A percentile compares a stretch with the other conserved stretches of the same genome.
Conservation (phyloP, 2,888 invertebrate species). For the Morinoia aosen region DNA sequence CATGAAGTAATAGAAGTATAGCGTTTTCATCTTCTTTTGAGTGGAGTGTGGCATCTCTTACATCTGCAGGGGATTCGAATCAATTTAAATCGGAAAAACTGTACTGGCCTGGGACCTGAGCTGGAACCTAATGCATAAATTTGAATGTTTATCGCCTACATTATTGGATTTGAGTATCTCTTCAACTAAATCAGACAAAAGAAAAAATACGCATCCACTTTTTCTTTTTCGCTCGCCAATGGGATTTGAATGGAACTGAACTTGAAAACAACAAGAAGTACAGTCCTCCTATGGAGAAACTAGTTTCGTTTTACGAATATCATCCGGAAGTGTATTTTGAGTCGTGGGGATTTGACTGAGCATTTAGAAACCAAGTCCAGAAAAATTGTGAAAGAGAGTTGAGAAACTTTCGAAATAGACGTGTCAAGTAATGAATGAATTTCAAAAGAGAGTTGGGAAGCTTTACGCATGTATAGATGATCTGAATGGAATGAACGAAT, state of each 20-base stretch:
- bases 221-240: background rate
- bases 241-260: background rate
- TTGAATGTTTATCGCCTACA: slow-evolving; percentile 49
- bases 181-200: slow-evolving; percentile 50
- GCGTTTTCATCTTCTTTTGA: background rate
- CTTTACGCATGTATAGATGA: no score
- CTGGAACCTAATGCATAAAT: slow-evolving; percentile 52
- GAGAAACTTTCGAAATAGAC: no score
- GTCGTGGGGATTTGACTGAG: no score
- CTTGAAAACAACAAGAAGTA: background rate
- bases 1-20: background rate
- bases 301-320: no score
- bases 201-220: background rate
- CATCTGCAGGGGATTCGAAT: slow-evolving; percentile 37
- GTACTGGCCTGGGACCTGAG: slow-evolving; percentile 18
- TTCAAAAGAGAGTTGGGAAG: no score
- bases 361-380: no score
- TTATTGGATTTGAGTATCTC: slow-evolving; percentile 53
- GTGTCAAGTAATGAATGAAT: no score
- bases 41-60: background rate
- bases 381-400: no score
- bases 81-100: slow-evolving; percentile 48
- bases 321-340: no score
- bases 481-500: no score
- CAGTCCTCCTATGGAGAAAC: background rate